Conservation (phyloP, 2,888 invertebrate species). For the Thereva nobilitata region DNA sequence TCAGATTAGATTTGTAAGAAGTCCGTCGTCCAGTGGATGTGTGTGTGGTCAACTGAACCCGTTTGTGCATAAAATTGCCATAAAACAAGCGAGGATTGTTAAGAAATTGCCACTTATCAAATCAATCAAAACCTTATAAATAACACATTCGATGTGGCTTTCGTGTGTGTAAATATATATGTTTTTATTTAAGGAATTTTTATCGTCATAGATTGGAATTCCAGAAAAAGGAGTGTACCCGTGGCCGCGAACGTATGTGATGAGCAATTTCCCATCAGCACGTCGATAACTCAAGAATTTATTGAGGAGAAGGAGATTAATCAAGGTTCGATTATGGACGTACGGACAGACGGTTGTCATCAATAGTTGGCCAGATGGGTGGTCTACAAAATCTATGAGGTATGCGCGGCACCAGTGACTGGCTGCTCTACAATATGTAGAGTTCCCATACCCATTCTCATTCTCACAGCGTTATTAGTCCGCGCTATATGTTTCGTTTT, state of each 20-base stretch:
- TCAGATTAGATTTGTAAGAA: no score
- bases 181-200: conserved; percentile 1
- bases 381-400: conserved; percentile 6
- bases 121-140: conserved; percentile 19
- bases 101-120: conserved; percentile 31
- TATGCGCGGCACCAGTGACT: conserved; percentile 11
- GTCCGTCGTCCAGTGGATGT: not conserved
- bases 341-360: conserved; percentile 10
- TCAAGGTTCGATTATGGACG: conserved; percentile 8
- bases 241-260: conserved; percentile 3
- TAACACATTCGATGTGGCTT: not conserved
- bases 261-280: not conserved
- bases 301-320: conserved; percentile 16
- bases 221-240: not conserved
- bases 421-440: not conserved
- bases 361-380: conserved; percentile 14
- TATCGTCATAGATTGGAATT: not conserved
- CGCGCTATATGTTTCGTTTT: conserved; percentile 4
- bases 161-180: conserved; percentile 1
- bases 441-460: no score
- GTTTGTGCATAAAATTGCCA: conserved; percentile 15
- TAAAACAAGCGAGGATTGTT: conserved; percentile 20
- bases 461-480: not conserved
- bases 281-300: conserved; percentile 25
- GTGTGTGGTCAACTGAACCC: conserved; percentile 19